These are phyloP conservation scores for Himalopsyche phryganea DNA, from an alignment of 1,140 invertebrate species.

Conservation along the genomic window DNA sequence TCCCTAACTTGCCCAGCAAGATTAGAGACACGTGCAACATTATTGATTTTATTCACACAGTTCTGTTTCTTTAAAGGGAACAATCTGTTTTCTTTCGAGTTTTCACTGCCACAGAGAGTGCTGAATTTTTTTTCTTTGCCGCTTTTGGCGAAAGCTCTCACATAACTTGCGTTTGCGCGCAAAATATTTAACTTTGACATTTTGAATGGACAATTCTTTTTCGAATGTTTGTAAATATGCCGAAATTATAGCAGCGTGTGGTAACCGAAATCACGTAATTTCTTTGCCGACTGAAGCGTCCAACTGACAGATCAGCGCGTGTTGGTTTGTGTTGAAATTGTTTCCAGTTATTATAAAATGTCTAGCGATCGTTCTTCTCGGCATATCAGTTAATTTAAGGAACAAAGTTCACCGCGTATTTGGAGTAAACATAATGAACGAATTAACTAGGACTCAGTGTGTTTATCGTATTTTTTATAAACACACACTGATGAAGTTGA, in stretches of 20 bases:
- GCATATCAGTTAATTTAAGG: neutral
- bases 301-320: neutral
- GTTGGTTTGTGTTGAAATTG: constrained; percentile 4
- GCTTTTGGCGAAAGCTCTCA: neutral
- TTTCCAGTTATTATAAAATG: neutral
- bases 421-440: neutral
- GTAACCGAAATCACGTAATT: neutral
- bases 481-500: too few species aligned
- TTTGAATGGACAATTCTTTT: neutral
- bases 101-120: too few species aligned
- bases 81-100: too few species aligned
- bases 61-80: too few species aligned
- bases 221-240: too few species aligned
- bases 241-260: too few species aligned
- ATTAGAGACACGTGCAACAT: constrained; percentile 35
- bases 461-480: too few species aligned
- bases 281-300: neutral
- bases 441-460: too few species aligned
- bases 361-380: too few species aligned
- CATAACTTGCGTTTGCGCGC: constrained; percentile 2
- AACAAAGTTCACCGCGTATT: constrained; percentile 20
- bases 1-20: constrained; percentile 41
- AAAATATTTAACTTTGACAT: constrained; percentile 12
- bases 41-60: too few species aligned
- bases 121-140: too few species aligned